Conservation (phyloP, 2,888 invertebrate species). For the Entomobrya proxima region DNA sequence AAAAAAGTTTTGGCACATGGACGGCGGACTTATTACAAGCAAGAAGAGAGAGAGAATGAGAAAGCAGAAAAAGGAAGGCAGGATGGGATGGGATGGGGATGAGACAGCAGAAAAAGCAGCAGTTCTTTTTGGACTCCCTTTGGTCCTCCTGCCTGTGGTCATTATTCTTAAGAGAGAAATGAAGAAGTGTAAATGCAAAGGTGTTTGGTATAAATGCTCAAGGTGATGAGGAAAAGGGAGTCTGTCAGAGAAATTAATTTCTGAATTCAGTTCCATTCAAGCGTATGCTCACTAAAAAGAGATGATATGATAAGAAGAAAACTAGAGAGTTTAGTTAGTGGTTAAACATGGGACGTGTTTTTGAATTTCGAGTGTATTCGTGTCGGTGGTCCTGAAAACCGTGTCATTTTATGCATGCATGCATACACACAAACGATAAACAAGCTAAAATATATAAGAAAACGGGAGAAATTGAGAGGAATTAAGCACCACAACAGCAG, state of each 20-base stretch:
- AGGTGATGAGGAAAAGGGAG: slow-evolving; percentile 40
- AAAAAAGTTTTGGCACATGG: slow-evolving; percentile 52
- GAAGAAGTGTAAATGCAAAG: neutral
- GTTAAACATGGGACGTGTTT: slow-evolving; percentile 20
- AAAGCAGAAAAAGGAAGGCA: slow-evolving; percentile 35
- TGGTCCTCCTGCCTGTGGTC: slow-evolving; percentile 11
- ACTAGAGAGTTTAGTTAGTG: neutral
- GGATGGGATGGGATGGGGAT: slow-evolving; percentile 22
- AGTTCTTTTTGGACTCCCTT: slow-evolving; percentile 7
- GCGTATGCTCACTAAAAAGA: neutral
- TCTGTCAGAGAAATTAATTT: slow-evolving; percentile 63
- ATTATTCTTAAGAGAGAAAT: neutral
- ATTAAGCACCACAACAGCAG: slow-evolving; percentile 3
- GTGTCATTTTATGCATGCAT: slow-evolving; percentile 59
- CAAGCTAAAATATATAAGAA: neutral
- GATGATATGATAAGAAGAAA: neutral
- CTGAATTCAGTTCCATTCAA: slow-evolving; percentile 62
- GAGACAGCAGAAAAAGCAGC: slow-evolving; percentile 51
- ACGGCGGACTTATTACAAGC: neutral
- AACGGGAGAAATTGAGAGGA: neutral
- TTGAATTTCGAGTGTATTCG: slow-evolving; percentile 10
- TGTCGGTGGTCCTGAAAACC: slow-evolving; percentile 58
- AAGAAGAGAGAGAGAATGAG: slow-evolving; percentile 1
- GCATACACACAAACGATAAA: neutral
- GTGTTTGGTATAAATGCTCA: slow-evolving; percentile 22